Evolutionary conservation across 1,140 invertebrate species (phyloP).

Genomic region (Glomeris maerens): DNA sequence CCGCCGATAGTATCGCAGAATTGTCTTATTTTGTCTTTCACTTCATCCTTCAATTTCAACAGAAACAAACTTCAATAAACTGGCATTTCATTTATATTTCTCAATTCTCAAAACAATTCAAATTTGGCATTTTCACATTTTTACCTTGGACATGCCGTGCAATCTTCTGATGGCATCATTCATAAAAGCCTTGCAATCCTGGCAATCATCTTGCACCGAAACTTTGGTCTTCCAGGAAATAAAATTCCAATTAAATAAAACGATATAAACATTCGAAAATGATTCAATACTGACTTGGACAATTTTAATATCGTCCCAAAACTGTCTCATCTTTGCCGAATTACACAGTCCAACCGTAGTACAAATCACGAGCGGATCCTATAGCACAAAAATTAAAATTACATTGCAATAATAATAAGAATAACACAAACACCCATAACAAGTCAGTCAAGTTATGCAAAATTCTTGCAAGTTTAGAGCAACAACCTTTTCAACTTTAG

Average conservation of each 20-base stretch:
- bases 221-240: neutral
- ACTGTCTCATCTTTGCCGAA: conserved; percentile 27
- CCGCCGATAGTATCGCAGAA: neutral
- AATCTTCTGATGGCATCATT: conserved; percentile 12
- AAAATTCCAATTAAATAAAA: neutral
- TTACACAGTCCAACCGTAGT: conserved; percentile 78
- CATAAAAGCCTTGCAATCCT: conserved; percentile 18
- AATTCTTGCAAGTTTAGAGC: too few species aligned
- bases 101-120: neutral
- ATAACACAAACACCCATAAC: too few species aligned
- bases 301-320: neutral
- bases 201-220: conserved; percentile 16
- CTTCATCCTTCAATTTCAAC: neutral
- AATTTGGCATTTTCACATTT: neutral
- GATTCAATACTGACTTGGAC: neutral
- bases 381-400: neutral
- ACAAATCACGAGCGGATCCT: conserved; percentile 46
- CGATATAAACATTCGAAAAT: neutral
- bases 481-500: too few species aligned
- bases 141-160: conserved; percentile 11
- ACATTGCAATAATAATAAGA: too few species aligned
- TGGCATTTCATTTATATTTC: neutral
- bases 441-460: too few species aligned
- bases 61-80: neutral
- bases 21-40: neutral